Conservation (phyloP, 2,888 invertebrate genomes). For the Chloroclystis v-ata region DNA sequence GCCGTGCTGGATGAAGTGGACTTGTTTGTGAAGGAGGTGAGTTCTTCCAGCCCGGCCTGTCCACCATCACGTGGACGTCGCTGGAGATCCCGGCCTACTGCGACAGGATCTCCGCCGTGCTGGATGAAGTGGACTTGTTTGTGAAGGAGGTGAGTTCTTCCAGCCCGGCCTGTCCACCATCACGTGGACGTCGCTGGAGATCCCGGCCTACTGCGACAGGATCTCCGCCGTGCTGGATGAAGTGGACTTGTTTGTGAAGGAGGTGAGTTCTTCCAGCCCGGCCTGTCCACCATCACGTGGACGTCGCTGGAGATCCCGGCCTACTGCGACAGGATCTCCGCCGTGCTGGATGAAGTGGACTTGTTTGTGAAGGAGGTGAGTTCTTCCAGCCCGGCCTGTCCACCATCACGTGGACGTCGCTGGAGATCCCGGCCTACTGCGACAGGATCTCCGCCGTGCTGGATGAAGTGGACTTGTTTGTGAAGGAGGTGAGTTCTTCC, state of each 20-base stretch:
- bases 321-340: constrained; percentile 78
- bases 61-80: constrained; percentile 89
- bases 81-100: constrained; percentile 83
- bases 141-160: constrained; percentile 79
- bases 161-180: constrained; percentile 86
- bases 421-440: constrained; percentile 82
- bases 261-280: constrained; percentile 81
- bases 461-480: constrained; percentile 81
- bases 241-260: constrained; percentile 82
- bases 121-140: constrained; percentile 82
- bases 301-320: constrained; percentile 85
- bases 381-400: constrained; percentile 85
- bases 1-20: constrained; percentile 79
- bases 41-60: constrained; percentile 83
- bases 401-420: constrained; percentile 89
- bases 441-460: constrained; percentile 75
- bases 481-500: constrained; percentile 80
- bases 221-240: constrained; percentile 78
- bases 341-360: constrained; percentile 79
- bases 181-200: constrained; percentile 89
- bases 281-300: constrained; percentile 88
- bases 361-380: constrained; percentile 80
- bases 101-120: constrained; percentile 70
- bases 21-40: constrained; percentile 80
- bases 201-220: constrained; percentile 79